Base-by-base conservation (phyloP, 2,113 vertebrate genomes). In the Osmerus eperlanus region DNA sequence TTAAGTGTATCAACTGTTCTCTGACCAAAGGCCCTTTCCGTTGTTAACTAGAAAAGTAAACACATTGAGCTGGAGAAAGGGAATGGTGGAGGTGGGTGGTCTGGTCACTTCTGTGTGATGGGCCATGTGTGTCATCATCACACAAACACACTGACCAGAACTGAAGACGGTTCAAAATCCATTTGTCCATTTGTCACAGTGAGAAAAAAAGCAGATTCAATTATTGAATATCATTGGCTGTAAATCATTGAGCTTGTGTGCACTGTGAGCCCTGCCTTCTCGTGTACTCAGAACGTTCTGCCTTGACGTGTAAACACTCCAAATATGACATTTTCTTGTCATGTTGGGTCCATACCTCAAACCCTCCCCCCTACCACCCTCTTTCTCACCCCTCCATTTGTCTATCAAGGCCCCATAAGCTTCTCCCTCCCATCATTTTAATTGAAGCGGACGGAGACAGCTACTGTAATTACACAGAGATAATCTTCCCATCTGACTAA, bases 401-500 rank as follows among this genome's bases (percentile, higher is more conserved):
- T 76, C 71, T 62, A 66, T 65, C 51, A 67, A 60, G n/a, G 63
- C 62, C 11, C 68, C 60, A 67, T 36, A 76, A 71, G 58, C 68
- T 61, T 65, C 65, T 67, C 51, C 65, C 77, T 71, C 66, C 55
- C 32, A 60, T 75, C 60, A 72, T 60, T 77, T 62, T 81, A 81
- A 84, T 79, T 73, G 47, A 72, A 79, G 77, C 67, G 55, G 81
- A 80, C 78, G 77, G 74, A 79, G 54, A 77, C 68, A 72, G 72
- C 71, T 75, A 71, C 76, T 76, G 70, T 73, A 81, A 84, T 73
- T 84, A 78, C 73, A 65, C 71, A 62, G 65, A 61, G 68, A 69
- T 80, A 76, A 83, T 81, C 70, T 68, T 71, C 70, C 66, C 78
- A 84, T 84, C 72, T 79, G 74, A 81, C 79, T 77, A 75, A 81